Percentiles rank a stretch among this genome's conserved stretches.
These are phyloP conservation scores for Phoxinus phoxinus DNA, from an alignment of 2,113 vertebrate species.

Conservation along the genomic window DNA sequence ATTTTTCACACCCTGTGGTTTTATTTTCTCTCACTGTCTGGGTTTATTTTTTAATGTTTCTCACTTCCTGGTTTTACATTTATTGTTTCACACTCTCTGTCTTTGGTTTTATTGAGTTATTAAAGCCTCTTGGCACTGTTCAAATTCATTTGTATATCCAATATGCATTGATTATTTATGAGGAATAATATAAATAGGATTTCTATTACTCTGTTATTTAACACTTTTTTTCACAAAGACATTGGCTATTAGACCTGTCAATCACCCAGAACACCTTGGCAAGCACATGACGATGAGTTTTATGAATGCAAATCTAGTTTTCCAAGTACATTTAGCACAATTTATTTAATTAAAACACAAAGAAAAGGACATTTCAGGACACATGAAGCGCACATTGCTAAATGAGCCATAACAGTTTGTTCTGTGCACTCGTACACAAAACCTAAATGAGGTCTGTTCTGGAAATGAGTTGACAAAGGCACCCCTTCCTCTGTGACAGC, in stretches of 20 bases:
- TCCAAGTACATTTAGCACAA: neutral
- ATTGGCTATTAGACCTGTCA: neutral
- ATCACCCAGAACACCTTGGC: too few species aligned
- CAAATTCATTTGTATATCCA: neutral
- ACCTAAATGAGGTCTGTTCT: slow-evolving; percentile 49
- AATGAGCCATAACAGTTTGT: slow-evolving; percentile 26
- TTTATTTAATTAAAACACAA: neutral
- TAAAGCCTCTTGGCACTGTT: neutral
- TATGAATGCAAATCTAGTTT: neutral
- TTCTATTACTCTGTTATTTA: neutral
- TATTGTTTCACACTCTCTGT: slow-evolving; percentile 18
- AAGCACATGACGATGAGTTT: neutral
- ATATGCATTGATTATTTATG: neutral
- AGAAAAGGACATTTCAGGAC: neutral
- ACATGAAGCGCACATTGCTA: neutral
- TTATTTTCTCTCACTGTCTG: neutral
- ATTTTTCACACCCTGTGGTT: slow-evolving; percentile 47
- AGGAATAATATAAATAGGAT: neutral
- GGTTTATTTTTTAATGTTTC: slow-evolving; percentile 27
- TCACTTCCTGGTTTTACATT: neutral
- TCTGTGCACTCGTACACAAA: slow-evolving; percentile 40
- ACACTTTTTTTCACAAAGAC: neutral
- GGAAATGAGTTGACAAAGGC: slow-evolving; percentile 53
- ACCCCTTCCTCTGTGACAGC: slow-evolving; percentile 46
- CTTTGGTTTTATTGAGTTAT: neutral